These are phyloP conservation scores for Drosophila multiciliata DNA, from an alignment of 2,888 invertebrate species.

Conservation along the genomic window DNA sequence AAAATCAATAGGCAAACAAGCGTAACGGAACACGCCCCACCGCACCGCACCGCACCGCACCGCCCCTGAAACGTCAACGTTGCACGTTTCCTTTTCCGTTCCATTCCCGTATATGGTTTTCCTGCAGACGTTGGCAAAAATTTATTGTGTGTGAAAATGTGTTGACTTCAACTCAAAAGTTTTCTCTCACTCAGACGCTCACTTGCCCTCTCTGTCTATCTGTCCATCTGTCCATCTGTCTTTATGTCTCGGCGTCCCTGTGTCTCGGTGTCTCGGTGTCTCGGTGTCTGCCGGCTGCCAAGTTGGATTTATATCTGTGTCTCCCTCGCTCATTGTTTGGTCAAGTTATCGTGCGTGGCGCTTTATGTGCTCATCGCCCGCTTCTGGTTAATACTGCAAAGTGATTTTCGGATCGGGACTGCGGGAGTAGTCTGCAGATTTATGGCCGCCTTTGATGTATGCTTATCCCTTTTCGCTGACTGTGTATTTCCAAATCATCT, in stretches of 20 bases:
- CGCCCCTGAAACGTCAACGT: neutral
- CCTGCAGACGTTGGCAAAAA: constrained; percentile 72
- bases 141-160: constrained; percentile 81
- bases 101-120: constrained; percentile 45
- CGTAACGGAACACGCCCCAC: constrained; percentile 57
- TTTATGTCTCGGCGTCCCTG: neutral
- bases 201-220: neutral
- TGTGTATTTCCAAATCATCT: constrained; percentile 41
- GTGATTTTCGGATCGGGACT: constrained; percentile 65
- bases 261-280: neutral
- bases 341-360: constrained; percentile 74
- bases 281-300: constrained; percentile 48
- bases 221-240: neutral
- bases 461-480: constrained; percentile 67
- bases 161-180: constrained; percentile 80
- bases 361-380: constrained; percentile 56
- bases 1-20: constrained; percentile 74
- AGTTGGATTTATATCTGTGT: constrained; percentile 71
- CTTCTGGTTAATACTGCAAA: constrained; percentile 50
- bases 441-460: constrained; percentile 70
- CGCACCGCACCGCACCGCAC: constrained; percentile 1
- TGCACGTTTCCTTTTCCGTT: constrained; percentile 39
- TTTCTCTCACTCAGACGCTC: constrained; percentile 17
- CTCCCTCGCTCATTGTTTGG: constrained; percentile 63
- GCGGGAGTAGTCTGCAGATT: constrained; percentile 52